Evolutionary conservation across 30 jellyfish, hydroid and myxozoan genomes (phyloP), one percentile per base, ranked within the genome.

Genomic region (Nemopilema nomurai): DNA sequence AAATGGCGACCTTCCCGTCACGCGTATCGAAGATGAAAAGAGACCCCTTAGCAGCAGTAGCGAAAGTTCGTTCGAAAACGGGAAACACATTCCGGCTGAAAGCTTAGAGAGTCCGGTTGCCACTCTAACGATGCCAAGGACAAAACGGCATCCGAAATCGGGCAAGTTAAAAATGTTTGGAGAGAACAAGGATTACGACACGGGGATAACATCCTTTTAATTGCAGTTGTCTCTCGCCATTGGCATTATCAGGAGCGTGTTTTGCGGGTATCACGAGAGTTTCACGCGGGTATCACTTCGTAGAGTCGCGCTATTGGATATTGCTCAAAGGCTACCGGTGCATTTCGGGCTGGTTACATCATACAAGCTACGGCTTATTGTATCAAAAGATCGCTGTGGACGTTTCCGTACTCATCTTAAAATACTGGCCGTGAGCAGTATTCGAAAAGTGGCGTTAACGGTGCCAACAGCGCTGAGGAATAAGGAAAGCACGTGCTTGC

Each of bases 111-210:
- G 83, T 24, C 85, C 93, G 19, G 87, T 84, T 8, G 93, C 80
- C 22, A 69, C 29, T 52, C 29, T 74, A 72, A 69, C 93, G 6
- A 19, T 84, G 62, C 49, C 69, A 65, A 33, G 76, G 52, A 84
- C 87, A 1, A 49, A 53, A 28, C 51, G 78, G 29, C 85, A 77
- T 8, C 88, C 93, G 6, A 73, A 67, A 51, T 33, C 50, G 22
- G 87, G 87, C 18, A 84, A 74, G 31, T 74, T 84, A 74, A 84
- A 84, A 72, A 84, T 84, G 93, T 84, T 84, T 41, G 93, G 93
- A 1, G 93, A 84, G 76, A 87, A 64, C 18, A 23, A 41, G 31
- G 87, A 84, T n/a, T 84, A 84, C 31, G 93, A 74, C 31, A 84
- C 28, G 69, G 93, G 93, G 8, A 84, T 84, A 64, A 71, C 93